Base-by-base conservation (phyloP, 2,113 vertebrate species). In the Leucopternis melanops region DNA sequence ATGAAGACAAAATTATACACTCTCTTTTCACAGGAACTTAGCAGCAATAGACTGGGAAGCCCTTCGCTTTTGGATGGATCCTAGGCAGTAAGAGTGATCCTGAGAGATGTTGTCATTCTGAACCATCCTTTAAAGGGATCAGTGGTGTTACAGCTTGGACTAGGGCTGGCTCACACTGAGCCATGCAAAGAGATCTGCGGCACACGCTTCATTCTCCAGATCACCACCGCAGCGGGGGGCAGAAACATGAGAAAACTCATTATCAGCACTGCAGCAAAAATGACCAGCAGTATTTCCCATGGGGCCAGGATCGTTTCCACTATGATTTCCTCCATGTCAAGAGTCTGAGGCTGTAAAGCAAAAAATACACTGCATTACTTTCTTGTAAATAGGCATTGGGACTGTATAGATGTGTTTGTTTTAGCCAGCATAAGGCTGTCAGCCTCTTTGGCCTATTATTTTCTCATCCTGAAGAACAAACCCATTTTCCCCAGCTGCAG, bases 231-330 rank as follows among this genome's bases (percentile, higher is more conserved):
- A 3, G 72, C 34, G 0, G 97, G 92, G 6, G 97, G 97, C 82
- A 98, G 93, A 25, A 97, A n/a, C 82, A 97, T 97, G 45, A 98
- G 89, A 5, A 91, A 50, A n/a, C 95, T 97, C 98, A 98, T 98
- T 2, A 95, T 26, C 67, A 98, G 47, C 69, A 98, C 97, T 0
- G 97, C 52, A 21, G 92, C 95, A 59, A 97, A 82, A 79, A 98
- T 97, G 5, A 98, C 96, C 85, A 98, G 82, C 69, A 96, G 34
- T 50, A 98, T 98, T 54, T 88, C 59, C 98, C 98, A 98, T 0
- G 97, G 88, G 9, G 94, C 61, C 61, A 98, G 85, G 36, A 96
- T 13, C 0, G 86, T 90, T 32, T 57, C 50, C 66, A 91, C 59
- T 82, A 66, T 81, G 8, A 14, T 54, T 16, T 66, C 61, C 57